These are phyloP conservation scores for Leucoraja erinaceus DNA, from an alignment of 2,113 vertebrate genomes.

Conservation along the genomic window DNA sequence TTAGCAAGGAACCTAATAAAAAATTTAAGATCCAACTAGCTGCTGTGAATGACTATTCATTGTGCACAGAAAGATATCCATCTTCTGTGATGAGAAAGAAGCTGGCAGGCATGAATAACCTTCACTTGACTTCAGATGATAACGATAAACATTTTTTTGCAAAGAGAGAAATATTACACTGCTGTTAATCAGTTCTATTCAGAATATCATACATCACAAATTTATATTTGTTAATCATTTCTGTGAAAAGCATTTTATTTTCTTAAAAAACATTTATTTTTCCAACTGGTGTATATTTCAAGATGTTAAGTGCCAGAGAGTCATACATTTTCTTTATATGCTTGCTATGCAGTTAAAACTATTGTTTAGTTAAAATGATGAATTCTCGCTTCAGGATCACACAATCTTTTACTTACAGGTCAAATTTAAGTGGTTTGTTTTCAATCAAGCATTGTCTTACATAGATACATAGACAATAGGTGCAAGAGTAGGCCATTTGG, in stretches of 20 bases:
- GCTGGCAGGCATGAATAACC: constrained; percentile 31
- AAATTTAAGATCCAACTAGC: not conserved
- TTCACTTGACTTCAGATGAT: not conserved
- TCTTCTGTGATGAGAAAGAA: constrained; percentile 9
- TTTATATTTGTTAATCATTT: not conserved
- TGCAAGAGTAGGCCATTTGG: no score
- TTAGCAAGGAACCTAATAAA: constrained; percentile 29
- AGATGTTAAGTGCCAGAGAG: not conserved
- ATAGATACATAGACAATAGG: no score
- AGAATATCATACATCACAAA: not conserved
- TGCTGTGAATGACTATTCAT: constrained; percentile 19
- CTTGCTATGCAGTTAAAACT: not conserved
- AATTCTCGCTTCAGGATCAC: not conserved
- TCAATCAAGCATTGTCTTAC: not conserved
- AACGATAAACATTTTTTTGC: not conserved
- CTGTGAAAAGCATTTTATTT: not conserved
- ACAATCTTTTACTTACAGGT: not conserved
- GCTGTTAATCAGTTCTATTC: not conserved
- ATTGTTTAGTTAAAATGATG: not conserved
- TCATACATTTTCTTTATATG: not conserved
- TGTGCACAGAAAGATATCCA: constrained; percentile 22
- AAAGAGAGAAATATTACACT: not conserved
- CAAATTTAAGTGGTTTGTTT: not conserved
- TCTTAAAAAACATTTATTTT: not conserved
- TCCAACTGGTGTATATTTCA: not conserved